A percentile compares a stretch with the other conserved stretches of the same genome.
These are phyloP conservation scores for Bombus affinis DNA, from an alignment of 1,140 invertebrate genomes.

Conservation along the genomic window DNA sequence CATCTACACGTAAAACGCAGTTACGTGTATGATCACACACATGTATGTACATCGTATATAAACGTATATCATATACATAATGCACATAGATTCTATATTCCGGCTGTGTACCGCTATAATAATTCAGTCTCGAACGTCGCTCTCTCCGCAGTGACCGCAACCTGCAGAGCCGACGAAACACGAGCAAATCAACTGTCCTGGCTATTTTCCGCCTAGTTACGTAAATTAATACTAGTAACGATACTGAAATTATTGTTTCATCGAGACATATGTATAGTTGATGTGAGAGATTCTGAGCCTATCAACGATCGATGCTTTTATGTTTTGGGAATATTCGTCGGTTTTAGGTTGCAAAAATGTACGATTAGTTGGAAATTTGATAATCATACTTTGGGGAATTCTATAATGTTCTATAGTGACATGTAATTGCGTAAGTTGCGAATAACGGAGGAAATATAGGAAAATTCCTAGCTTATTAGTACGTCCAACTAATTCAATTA, in stretches of 20 bases:
- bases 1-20: conserved; percentile 29
- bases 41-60: background rate
- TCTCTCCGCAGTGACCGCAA: conserved; percentile 54
- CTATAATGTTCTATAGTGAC: too few relatives aligned
- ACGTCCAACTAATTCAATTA: too few relatives aligned
- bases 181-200: conserved; percentile 40
- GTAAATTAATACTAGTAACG: conserved; percentile 46
- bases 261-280: background rate
- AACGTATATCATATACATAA: conserved; percentile 26
- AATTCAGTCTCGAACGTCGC: conserved; percentile 57
- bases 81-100: conserved; percentile 54
- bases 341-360: background rate
- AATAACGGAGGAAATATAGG: too few relatives aligned
- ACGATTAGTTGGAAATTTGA: background rate
- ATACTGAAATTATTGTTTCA: conserved; percentile 33
- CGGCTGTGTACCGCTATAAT: conserved; percentile 53
- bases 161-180: conserved; percentile 43
- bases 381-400: background rate
- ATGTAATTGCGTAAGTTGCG: too few relatives aligned
- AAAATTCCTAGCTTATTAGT: too few relatives aligned
- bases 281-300: background rate
- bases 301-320: background rate
- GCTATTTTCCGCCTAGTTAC: conserved; percentile 54
- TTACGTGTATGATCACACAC: background rate
- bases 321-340: too few relatives aligned